A percentile compares a stretch with the other conserved stretches of the same genome.
Evolutionary conservation across 2,113 vertebrate genomes (phyloP).

Genomic region (Cynocephalus volans): DNA sequence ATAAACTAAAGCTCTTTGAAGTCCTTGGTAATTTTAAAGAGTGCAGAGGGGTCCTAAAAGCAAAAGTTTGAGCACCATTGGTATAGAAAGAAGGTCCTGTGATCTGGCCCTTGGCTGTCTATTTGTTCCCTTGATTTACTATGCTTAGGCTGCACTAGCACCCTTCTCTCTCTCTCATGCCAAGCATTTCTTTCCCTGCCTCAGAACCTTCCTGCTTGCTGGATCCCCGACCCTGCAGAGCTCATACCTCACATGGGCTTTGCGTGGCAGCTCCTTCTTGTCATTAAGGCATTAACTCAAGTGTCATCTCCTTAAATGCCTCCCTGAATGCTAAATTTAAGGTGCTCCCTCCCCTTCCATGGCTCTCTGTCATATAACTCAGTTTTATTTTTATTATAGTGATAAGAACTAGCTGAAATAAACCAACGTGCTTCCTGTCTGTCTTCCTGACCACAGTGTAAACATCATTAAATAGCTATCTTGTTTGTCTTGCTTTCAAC

Average conservation of each 20-base stretch:
- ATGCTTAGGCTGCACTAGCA: neutral
- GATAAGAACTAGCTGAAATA: neutral
- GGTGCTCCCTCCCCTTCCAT: neutral
- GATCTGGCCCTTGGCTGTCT: neutral
- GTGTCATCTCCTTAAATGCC: neutral
- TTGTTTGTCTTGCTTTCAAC: neutral
- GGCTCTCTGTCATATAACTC: neutral
- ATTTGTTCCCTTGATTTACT: neutral
- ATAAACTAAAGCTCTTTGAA: neutral
- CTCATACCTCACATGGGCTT: neutral
- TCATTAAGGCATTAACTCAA: neutral
- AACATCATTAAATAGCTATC: neutral
- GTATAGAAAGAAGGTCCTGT: no score
- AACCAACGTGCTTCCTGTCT: neutral
- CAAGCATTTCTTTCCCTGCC: neutral
- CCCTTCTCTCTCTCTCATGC: neutral
- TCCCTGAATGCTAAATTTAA: neutral
- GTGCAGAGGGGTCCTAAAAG: neutral
- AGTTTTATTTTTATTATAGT: neutral
- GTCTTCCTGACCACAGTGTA: neutral
- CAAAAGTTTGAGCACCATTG: neutral
- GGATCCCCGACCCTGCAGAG: neutral
- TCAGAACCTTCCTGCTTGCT: neutral
- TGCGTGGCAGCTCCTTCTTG: neutral
- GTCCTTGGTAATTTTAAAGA: neutral